Conservation (phyloP, 2,797 vertebrate species). For the Platalea minor region DNA sequence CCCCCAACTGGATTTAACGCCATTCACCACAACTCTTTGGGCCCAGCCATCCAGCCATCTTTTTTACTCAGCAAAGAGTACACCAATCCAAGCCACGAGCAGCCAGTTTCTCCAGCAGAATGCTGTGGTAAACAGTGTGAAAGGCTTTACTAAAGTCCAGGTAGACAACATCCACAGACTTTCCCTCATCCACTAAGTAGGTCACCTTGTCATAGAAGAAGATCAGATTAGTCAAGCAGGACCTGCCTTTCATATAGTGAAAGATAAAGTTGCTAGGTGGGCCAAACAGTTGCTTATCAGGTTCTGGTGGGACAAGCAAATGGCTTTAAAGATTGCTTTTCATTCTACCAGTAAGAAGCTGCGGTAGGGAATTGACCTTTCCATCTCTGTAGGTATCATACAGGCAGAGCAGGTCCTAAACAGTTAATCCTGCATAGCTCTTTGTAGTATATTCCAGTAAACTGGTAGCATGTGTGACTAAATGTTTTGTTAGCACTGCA, state of each 20-base stretch:
- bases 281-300: background rate
- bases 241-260: background rate
- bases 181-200: background rate
- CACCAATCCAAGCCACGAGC: background rate
- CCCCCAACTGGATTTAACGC: background rate
- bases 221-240: background rate
- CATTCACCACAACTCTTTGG: background rate
- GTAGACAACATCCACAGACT: background rate
- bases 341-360: background rate
- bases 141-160: background rate
- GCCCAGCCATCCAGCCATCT: background rate
- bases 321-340: background rate
- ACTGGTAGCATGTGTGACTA: background rate
- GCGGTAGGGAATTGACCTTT: background rate
- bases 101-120: background rate
- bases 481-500: background rate
- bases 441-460: background rate
- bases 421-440: background rate
- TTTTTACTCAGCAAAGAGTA: background rate
- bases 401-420: background rate
- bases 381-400: background rate
- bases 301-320: background rate
- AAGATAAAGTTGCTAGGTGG: background rate
- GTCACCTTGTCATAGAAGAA: background rate
- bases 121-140: background rate